Evolutionary conservation across 2,888 invertebrate species (phyloP), one percentile per base, ranked within the genome.

Genomic region (Selenia dentaria): DNA sequence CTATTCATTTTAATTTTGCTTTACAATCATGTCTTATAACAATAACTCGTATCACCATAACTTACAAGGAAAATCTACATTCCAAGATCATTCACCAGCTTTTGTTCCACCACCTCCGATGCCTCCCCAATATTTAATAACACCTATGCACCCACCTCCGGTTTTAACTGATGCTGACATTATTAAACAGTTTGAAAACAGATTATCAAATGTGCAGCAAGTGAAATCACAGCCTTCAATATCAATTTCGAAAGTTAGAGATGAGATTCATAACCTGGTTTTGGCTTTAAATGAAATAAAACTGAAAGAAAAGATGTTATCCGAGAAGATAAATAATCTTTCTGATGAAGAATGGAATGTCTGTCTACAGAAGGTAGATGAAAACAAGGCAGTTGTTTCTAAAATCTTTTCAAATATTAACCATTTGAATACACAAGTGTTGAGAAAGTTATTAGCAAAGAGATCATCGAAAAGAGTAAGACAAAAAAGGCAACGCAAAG

Each of bases 281-380:
- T 3, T 49, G 1, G 44, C 52, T 2, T 39, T 83, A 2, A 69
- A 74, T 26, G 53, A 77, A 6, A 52, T 86, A 1, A 77, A 78
- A 57, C 31, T 33, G 1, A 69, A 74, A 54, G 87, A 92, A 55
- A 70, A 77, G 16, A 67, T 79, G 8, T 68, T 94, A 33, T 70
- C 76, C 27, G 70, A 80, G 3, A 88, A 92, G 48, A 70, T 90
- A 0, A 66, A 79, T 28, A 73, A 69, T 5, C 70, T 93, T 45
- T 72, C 92, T 0, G 88, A 92, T 8, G 70, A 75, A 3, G 91
- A 93, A 56, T 95, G 94, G 94, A 81, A 75, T 32, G 62, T 70
- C 6, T 85, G 84, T 46, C 73, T 92, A n/a, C 58, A 80, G n/a
- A 78, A 88, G 57, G 88, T 93, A 33, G 83, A 92, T 20, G 58